Base-by-base conservation (phyloP, 2,797 vertebrate genomes). In the Clarias pachynema region DNA sequence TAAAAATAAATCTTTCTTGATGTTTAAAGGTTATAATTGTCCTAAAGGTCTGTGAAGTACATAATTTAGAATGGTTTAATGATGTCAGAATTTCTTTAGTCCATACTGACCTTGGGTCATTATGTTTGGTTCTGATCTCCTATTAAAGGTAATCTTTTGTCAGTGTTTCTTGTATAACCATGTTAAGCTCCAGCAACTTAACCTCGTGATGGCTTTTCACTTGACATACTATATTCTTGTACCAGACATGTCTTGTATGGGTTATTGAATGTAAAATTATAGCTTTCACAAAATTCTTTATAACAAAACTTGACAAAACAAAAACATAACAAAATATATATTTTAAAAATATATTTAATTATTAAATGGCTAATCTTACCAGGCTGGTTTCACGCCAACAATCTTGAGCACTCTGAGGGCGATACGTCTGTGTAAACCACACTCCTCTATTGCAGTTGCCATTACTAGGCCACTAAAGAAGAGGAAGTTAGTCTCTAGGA, bases 401-500 rank as follows among this genome's bases (percentile, higher is more conserved):
- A 99, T 84, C 90, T 94, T 95, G 2, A 99, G 96, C 65, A 99
- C 95, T 85, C 96, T 97, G 84, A 99, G 95, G 0, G 98, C 98
- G 1, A 99, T 99, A 86, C 98, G 95, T 57, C 97, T 96, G 88
- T 99, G 98, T 49, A 99, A 94, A 75, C 98, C 98, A 96, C 98
- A 99, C 90, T 99, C 96, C 91, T 99, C 98, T 0, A 99, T 98
- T 82, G 97, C 98, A 0, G 96, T 96, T 4, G 98, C 98, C 98
- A 99, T 97, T 86, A 99, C 94, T 31, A 99, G 95, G 0, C 98
- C 98, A 3, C 97, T 98, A 87, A 99, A 93, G 86, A 99, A 99
- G 69, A 99, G 97, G 89, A 99, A 99, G 89, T 98, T 99, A 89
- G 98, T 99, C 90, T 99, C 98, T 40, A 98, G 92, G 90, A 99